Evolutionary conservation across 2,113 vertebrate species (phyloP), one percentile per base, ranked within the genome.

Genomic region (Rhea americana): DNA sequence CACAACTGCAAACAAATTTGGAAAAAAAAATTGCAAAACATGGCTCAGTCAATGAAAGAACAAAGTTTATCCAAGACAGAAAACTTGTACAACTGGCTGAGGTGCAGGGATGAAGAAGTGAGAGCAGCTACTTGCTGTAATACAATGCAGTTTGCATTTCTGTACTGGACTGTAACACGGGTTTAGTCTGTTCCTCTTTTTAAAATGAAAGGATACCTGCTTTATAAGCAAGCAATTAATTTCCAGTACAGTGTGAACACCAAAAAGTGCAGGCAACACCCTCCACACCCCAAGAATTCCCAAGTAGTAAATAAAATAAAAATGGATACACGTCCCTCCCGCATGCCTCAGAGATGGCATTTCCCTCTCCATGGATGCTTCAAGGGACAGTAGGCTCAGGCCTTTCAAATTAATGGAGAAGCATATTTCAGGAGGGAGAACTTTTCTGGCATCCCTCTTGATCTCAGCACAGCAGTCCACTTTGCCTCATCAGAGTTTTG

Each of bases 341-440:
- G 32, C 4, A 5, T 41, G 58, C 26, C 39, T 19, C 43, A n/a
- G 37, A 11, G 28, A 11, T 21, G 47, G 28, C 43, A 39, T 0
- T 1, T 25, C 55, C 37, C 63, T 18, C 11, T 7, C 25, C 41
- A 41, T 11, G 15, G 19, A 8, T 72, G 28, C n/a, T 77, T 41
- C 37, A 56, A 43, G 20, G 51, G 24, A 15, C 39, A 51, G 24
- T 58, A 30, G 30, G 55, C 35, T 19, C n/a, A 43, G 51, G 12
- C 32, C 67, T 59, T 28, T 71, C 72, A 8, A 7, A 9, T 47
- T 13, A 9, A 11, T 53, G 14, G 20, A 51, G 39, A 59, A 55
- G 15, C 0, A 0, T 45, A 6, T 73, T 17, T 47, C 5, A 39
- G 13, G 15, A 50, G 47, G 12, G 37, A 37, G 15, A 56, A 17